Evolutionary conservation across 1,140 invertebrate genomes (phyloP), one percentile per base, ranked within the genome.

Genomic region (Caerostris extrusa): DNA sequence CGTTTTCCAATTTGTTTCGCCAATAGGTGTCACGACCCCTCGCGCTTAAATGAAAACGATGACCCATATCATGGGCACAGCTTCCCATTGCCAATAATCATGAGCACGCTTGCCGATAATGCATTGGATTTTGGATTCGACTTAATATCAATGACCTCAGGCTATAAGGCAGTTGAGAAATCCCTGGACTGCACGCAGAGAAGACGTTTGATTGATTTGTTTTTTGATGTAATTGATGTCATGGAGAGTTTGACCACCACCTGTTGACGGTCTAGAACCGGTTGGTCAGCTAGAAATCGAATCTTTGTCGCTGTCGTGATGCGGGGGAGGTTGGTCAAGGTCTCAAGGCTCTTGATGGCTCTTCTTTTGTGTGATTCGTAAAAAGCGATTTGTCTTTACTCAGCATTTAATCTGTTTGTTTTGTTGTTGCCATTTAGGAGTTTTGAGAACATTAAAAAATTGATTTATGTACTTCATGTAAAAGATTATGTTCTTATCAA

Each of bases 1-100:
- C 34, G 57, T 64, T 88, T 88, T 88, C 86, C 86, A 88, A 88
- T 88, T 88, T 50, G 58, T 88, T 88, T 88, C 86, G 55, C 57
- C 86, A 60, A 61, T 50, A n/a, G 34, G 19, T 19, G 58, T 88
- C 86, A 53, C 60, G 86, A 87, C 85, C 86, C 50, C 64, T 60
- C 60, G 53, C 77, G 50, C 56, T 56, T 81, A 17, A 85, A 88
- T 53, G 56, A 50, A 87, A 61, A 60, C 85, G 55, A 64, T 88
- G 86, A 88, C 86, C 86, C 60, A 88, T 55, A 88, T 88, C 60
- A 12, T 7, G 10, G 17, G 50, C 53, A 10, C 19, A 8, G 71
- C 34, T 34, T 34, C 34, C 34, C 34, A 34, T 34, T 34, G 34
- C 34, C 34, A 34, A 34, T 34, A 34, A 34, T 34, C 34, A 34